Percentiles rank a stretch among this genome's conserved stretches.
Conservation (phyloP, 1,140 invertebrate species). For the Aphaenogaster rudis region DNA sequence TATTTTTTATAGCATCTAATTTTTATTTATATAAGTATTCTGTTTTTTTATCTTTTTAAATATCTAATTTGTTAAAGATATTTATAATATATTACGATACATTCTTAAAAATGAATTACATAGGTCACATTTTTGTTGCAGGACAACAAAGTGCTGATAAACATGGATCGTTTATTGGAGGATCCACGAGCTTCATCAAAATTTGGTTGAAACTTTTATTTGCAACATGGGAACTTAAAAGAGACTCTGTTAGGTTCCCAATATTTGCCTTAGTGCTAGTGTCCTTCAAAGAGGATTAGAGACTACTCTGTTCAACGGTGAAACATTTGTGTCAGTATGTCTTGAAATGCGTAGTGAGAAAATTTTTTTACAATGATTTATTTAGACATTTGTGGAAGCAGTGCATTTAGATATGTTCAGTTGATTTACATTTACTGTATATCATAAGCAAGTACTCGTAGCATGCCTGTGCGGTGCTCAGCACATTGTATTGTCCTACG, state of each 20-base stretch:
- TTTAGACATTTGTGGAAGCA: conserved; percentile 70
- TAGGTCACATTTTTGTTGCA: conserved; percentile 69
- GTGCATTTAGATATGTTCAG: conserved; percentile 72
- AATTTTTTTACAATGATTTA: conserved; percentile 74
- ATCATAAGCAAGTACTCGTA: conserved; percentile 68
- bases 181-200: conserved; percentile 86
- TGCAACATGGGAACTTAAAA: conserved; percentile 86
- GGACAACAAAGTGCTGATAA: conserved; percentile 72
- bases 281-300: conserved; percentile 67
- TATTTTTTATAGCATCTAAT: background rate
- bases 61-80: background rate
- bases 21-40: conserved; percentile 21
- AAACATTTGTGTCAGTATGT: conserved; percentile 65
- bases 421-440: conserved; percentile 74
- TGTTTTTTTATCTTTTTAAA: background rate
- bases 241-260: conserved; percentile 80
- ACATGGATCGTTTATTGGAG: conserved; percentile 84
- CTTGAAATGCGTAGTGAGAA: conserved; percentile 67
- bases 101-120: conserved; percentile 16
- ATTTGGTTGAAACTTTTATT: conserved; percentile 82
- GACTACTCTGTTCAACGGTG: conserved; percentile 61
- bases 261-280: conserved; percentile 79
- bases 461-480: conserved; percentile 68
- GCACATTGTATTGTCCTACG: conserved; percentile 65
- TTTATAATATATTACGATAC: background rate